Percentiles rank a stretch among this genome's conserved stretches.
Evolutionary conservation across 2,113 vertebrate species (phyloP).

Genomic region (Ivindomyrus marchei): DNA sequence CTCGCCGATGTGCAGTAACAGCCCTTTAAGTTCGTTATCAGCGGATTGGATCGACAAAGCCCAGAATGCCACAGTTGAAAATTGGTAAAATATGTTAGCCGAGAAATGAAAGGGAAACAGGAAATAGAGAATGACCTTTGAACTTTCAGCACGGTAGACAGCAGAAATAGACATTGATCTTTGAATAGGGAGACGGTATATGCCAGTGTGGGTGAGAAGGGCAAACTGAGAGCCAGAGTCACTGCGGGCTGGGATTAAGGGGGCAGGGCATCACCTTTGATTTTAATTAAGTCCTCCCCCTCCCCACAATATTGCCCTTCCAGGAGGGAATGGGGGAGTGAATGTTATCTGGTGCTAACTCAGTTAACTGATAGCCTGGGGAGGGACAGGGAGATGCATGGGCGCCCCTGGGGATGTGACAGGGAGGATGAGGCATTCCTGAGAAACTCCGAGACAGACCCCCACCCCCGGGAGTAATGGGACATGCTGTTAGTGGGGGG

Average conservation of each 20-base stretch:
- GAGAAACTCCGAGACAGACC: conserved; percentile 58
- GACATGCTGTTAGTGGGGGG: conserved; percentile 30
- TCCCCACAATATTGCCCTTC: background rate
- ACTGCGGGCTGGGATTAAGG: conserved; percentile 37
- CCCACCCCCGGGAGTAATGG: conserved; percentile 34
- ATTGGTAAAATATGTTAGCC: conserved; percentile 20
- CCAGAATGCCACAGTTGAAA: background rate
- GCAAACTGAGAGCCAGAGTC: conserved; percentile 38
- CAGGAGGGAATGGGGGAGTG: conserved; percentile 34
- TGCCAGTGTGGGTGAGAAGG: conserved; percentile 26
- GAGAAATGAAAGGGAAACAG: background rate
- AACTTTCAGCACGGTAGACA: background rate
- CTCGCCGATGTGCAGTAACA: background rate
- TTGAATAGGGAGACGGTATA: conserved; percentile 25
- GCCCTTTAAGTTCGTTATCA: background rate
- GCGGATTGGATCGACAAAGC: background rate
- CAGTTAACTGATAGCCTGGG: conserved; percentile 65
- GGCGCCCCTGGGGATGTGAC: conserved; percentile 43
- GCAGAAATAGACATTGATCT: background rate
- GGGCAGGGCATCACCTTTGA: conserved; percentile 17
- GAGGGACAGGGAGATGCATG: conserved; percentile 40
- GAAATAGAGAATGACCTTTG: background rate
- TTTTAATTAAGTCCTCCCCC: conserved; percentile 41
- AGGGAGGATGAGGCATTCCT: conserved; percentile 66
- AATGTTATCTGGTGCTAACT: conserved; percentile 75